phyloP scores from a whole-genome alignment of 2,888 invertebrate species.

The Limenitis camilla region DNA sequence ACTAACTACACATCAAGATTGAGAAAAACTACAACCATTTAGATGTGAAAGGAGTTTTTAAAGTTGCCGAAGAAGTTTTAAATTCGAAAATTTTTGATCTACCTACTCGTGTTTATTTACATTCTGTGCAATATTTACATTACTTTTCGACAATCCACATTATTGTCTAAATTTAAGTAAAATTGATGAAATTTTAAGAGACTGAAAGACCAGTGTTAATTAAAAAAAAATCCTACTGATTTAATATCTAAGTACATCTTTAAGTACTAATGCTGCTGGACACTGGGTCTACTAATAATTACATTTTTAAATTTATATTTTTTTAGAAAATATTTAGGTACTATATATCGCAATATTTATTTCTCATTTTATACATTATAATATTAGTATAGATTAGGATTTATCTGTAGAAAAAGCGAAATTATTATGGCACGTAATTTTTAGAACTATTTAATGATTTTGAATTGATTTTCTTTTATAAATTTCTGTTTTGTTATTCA shows the following conservation, averaged over 20 bases:
- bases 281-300: background rate
- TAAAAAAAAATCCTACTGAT: background rate
- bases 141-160: background rate
- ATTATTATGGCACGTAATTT: no score
- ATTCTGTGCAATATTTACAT: conserved; percentile 23
- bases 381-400: no score
- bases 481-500: no score
- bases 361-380: no score
- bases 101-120: conserved; percentile 10
- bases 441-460: no score
- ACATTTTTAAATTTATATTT: background rate
- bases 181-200: background rate
- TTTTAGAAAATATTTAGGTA: background rate
- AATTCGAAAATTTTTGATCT: background rate
- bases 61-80: background rate
- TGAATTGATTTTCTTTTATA: no score
- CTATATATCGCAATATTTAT: no score
- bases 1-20: conserved; percentile 3
- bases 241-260: conserved; percentile 13
- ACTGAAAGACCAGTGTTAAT: background rate
- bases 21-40: background rate
- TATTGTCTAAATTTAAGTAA: conserved; percentile 11
- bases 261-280: conserved; percentile 14
- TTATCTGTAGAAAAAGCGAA: no score
- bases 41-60: background rate